Evolutionary conservation across 2,888 invertebrate species (phyloP), one percentile per base, ranked within the genome.

Genomic region (Chrysolina oricalcia): DNA sequence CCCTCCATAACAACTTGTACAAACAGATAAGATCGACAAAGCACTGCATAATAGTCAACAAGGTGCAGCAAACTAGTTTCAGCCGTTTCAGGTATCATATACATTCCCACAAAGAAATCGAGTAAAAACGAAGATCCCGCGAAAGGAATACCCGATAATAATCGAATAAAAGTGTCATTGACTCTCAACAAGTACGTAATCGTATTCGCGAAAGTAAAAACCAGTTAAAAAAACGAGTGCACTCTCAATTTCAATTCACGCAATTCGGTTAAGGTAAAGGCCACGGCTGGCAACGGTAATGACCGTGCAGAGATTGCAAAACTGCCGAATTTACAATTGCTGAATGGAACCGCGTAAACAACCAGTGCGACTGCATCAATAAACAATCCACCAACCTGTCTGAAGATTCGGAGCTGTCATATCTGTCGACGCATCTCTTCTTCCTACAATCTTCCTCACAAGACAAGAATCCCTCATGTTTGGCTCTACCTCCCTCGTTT

Each of bases 351-450:
- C 35, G 23, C n/a, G 70, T 56, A 50, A 68, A 70, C 70, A 72
- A 75, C 73, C 40, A 67, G 66, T 63, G 19, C 64, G 72, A 74
- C 73, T 75, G 63, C 74, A 72, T 70, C 62, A 77, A 78, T 72
- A 84, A 74, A 72, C 56, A 67, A 69, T 70, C 66, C 68, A 78
- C 81, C 71, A 89, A 96, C 96, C 96, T 96, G 95, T 96, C 96
- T 90, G 96, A 96, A 87, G 96, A 96, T 91, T 96, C 96, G 86
- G 96, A 96, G 90, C 96, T 96, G 92, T 97, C 96, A 91, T 95
- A 96, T 91, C 96, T 93, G 92, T 96, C 96, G 89, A 95, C 92
- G 90, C 96, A 95, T 90, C 96, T 92, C 90, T 95, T 96, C 90
- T 94, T 95, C 89, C 94, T 92, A 87, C 92, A 93, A 84, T 92